Evolutionary conservation across 2,797 vertebrate species (phyloP).

Genomic region (Tolypeutes matacus): DNA sequence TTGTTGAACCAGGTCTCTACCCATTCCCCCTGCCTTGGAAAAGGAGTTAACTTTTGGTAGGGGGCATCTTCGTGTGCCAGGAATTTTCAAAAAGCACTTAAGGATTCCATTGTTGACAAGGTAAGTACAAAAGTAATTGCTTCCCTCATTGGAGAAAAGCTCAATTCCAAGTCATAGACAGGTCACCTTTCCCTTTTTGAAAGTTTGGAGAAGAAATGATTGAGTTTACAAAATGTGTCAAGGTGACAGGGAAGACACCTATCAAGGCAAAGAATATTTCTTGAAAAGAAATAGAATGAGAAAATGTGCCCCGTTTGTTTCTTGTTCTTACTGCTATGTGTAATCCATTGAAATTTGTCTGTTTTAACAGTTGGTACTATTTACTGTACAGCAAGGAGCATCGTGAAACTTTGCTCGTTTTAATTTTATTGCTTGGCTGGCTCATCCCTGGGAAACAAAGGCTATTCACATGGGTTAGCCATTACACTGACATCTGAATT

Average conservation of each 20-base stretch:
- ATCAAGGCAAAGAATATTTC: not conserved
- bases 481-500: slow-evolving; percentile 34
- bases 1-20: not conserved
- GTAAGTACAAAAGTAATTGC: not conserved
- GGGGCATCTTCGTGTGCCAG: not conserved
- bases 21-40: not conserved
- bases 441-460: slow-evolving; percentile 47
- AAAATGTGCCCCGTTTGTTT: not conserved
- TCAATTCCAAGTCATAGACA: not conserved
- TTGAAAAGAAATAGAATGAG: not conserved
- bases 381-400: not conserved
- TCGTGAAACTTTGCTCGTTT: not conserved
- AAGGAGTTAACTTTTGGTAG: slow-evolving; percentile 18
- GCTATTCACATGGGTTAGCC: not conserved
- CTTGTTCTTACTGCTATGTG: not conserved
- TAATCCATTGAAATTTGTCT: not conserved
- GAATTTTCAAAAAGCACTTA: not conserved
- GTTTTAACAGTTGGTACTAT: not conserved
- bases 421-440: slow-evolving; percentile 15
- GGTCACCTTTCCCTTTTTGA: not conserved
- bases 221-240: not conserved
- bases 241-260: not conserved
- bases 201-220: not conserved
- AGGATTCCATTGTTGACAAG: not conserved
- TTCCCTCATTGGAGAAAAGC: not conserved